Evolutionary conservation across 2,888 invertebrate species (phyloP).

Genomic region (Euspilapteryx auroguttella): DNA sequence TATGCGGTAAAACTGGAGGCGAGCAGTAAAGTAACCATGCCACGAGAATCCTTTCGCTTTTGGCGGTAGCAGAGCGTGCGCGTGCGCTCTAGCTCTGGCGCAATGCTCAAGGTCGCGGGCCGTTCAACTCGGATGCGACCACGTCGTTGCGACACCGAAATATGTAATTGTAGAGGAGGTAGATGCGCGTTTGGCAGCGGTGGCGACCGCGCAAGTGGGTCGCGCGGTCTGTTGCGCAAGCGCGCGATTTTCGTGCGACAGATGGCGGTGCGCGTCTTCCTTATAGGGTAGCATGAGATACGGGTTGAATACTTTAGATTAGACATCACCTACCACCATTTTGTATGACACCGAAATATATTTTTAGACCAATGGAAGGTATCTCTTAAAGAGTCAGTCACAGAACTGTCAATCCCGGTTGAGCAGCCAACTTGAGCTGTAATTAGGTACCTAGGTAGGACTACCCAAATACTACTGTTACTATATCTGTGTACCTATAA

Average conservation of each 20-base stretch:
- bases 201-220: slow-evolving; percentile 46
- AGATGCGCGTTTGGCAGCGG: slow-evolving; percentile 54
- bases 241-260: slow-evolving; percentile 28
- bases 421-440: too few relatives aligned
- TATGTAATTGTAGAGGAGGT: slow-evolving; percentile 58
- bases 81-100: slow-evolving; percentile 21
- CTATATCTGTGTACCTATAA: too few relatives aligned
- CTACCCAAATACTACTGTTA: too few relatives aligned
- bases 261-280: slow-evolving; percentile 51
- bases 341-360: too few relatives aligned
- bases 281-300: slow-evolving; percentile 31
- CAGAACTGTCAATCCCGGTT: too few relatives aligned
- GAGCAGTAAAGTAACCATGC: slow-evolving; percentile 9
- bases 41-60: slow-evolving; percentile 51
- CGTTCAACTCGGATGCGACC: slow-evolving; percentile 62
- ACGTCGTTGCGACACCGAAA: slow-evolving; percentile 53
- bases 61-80: slow-evolving; percentile 29
- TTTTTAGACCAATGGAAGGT: too few relatives aligned
- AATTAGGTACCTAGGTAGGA: too few relatives aligned
- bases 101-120: slow-evolving; percentile 55
- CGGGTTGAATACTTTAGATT: too few relatives aligned
- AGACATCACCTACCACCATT: too few relatives aligned
- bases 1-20: slow-evolving; percentile 7
- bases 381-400: too few relatives aligned
- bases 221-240: slow-evolving; percentile 45